Conservation (phyloP, 2,113 vertebrate genomes). For the Megaptera novaeangliae region DNA sequence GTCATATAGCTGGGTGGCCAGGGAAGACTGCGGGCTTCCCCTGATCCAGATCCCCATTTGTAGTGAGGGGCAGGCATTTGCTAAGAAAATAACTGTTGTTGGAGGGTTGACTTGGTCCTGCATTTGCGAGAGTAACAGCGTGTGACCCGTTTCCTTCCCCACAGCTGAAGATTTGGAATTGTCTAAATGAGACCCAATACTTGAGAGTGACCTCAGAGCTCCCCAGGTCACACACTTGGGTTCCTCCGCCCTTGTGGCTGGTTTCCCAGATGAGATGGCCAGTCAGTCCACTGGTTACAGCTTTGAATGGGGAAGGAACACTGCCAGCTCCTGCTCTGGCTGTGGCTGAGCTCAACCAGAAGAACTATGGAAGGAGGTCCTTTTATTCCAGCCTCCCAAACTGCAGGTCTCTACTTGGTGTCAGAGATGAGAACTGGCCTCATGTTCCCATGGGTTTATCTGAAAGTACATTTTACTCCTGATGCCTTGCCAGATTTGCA, state of each 20-base stretch:
- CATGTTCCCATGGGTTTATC: not conserved
- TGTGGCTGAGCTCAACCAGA: not conserved
- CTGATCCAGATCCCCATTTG: not conserved
- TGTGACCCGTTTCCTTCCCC: not conserved
- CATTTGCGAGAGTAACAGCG: accelerated
- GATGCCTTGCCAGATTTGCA: not conserved
- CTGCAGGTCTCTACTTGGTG: not conserved
- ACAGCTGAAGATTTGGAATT: not conserved
- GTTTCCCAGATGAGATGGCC: not conserved
- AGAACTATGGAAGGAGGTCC: not conserved
- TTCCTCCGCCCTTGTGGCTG: not conserved
- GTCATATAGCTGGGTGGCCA: not conserved
- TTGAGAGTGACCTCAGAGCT: not conserved
- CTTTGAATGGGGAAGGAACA: not conserved
- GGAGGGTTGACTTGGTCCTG: not conserved
- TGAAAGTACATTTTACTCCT: not conserved
- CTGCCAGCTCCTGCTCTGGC: not conserved
- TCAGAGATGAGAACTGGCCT: not conserved
- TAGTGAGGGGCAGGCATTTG: not conserved
- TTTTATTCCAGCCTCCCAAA: not conserved
- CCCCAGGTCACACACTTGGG: not conserved
- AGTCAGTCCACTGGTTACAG: too few species aligned
- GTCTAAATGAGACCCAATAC: not conserved
- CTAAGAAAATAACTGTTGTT: not conserved
- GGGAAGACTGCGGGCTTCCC: not conserved